Evolutionary conservation across 2,797 vertebrate genomes (phyloP), one percentile per base, ranked within the genome.

Genomic region (Lacerta bilineata): DNA sequence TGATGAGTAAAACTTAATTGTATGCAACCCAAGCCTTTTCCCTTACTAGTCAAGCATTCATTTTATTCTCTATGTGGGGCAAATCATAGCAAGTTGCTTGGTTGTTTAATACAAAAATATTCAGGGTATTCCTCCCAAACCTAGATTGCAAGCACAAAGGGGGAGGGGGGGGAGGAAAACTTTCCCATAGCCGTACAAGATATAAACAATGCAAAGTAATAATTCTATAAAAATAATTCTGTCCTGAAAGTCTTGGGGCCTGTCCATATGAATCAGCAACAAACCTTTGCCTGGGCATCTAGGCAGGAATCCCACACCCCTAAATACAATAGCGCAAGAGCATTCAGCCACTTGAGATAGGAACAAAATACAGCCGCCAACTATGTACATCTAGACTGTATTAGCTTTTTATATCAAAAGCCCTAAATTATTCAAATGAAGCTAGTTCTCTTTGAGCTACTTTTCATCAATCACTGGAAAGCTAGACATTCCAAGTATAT

Each of bases 401-500:
- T n/a, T 79, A 75, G 39, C 1, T 89, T 75, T 33, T 9, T 33
- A 46, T 50, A 64, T 29, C 25, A 84, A 89, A 71, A 80, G 7
- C 17, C 84, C 81, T 82, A 83, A 91, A 89, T 41, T 41, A 4
- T 78, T 84, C 88, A 92, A 93, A 93, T 74, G 91, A 3, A 0
- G 88, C 81, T 75, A 76, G 64, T 43, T 84, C 66, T 68, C 87
- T 90, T 87, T 89, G 61, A 88, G 74, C 36, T 89, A 89, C 87
- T 46, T 92, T 84, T 91, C 83, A 85, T 88, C 94, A 94, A 95
- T 86, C 88, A 90, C 92, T 93, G 46, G 36, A 83, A 83, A 93
- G 84, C n/a, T 92, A 93, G 87, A 75, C 88, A 86, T 29, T 83
- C 90, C 74, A 77, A 76, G 90, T 93, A 79, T 83, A 72, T 88